Evolutionary conservation across 2,888 invertebrate genomes (phyloP).

Genomic region (Spodoptera picta): DNA sequence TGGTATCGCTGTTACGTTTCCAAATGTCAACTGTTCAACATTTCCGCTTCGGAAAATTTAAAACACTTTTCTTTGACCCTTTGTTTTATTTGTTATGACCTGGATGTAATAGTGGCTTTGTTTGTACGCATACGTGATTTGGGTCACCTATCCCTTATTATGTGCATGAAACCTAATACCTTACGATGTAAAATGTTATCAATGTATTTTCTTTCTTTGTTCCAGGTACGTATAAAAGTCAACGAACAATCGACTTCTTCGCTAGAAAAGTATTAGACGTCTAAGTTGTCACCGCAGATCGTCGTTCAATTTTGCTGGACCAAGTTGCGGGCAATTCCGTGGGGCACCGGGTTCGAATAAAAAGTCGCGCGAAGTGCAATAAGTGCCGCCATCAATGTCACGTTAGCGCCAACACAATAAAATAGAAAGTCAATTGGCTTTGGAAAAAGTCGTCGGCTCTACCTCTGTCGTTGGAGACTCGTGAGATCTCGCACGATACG

Average conservation of each 20-base stretch:
- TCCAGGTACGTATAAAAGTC: constrained; percentile 70
- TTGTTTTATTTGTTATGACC: constrained; percentile 36
- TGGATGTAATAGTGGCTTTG: constrained; percentile 22
- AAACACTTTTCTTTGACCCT: constrained; percentile 12
- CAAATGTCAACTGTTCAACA: constrained; percentile 34
- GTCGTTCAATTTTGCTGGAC: constrained; percentile 70
- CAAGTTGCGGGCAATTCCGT: constrained; percentile 68
- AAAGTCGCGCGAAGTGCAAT: constrained; percentile 81
- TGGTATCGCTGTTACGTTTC: constrained; percentile 45
- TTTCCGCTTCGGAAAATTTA: constrained; percentile 35
- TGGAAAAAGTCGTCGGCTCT: constrained; percentile 65
- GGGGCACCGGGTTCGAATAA: constrained; percentile 68
- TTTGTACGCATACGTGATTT: constrained; percentile 21
- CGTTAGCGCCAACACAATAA: constrained; percentile 85
- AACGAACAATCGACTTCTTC: constrained; percentile 29
- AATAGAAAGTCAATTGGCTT: constrained; percentile 83
- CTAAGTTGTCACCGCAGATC: constrained; percentile 59
- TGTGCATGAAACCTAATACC: neutral
- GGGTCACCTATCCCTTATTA: constrained; percentile 12
- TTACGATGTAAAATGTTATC: neutral
- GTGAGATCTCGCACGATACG: constrained; percentile 50
- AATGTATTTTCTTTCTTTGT: constrained; percentile 54
- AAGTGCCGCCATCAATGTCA: constrained; percentile 86
- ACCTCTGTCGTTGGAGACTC: constrained; percentile 52
- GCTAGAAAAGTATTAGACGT: constrained; percentile 57